A percentile compares a stretch with the other conserved stretches of the same genome.
Evolutionary conservation across 2,888 invertebrate genomes (phyloP).

Genomic region (Myopa testacea): DNA sequence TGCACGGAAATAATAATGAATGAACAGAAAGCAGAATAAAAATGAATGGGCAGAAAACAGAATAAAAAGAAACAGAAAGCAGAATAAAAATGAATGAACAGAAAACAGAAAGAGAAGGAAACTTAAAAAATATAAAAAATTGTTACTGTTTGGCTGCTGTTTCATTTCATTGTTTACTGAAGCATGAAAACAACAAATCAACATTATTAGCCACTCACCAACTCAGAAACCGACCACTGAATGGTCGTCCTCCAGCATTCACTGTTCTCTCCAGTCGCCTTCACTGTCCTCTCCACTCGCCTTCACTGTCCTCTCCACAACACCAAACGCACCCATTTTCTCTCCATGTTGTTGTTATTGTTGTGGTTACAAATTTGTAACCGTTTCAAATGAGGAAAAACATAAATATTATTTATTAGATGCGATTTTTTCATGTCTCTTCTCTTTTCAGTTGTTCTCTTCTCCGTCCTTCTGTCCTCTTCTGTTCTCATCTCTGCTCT

Average conservation of each 20-base stretch:
- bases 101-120: not conserved
- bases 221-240: too few relatives aligned
- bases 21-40: too few relatives aligned
- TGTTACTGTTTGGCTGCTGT: not conserved
- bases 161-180: not conserved
- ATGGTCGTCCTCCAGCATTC: too few relatives aligned
- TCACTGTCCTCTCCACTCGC: not conserved
- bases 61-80: not conserved
- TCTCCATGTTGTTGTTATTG: conserved; percentile 4
- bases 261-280: too few relatives aligned
- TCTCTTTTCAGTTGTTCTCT: not conserved
- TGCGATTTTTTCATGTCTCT: conserved; percentile 13
- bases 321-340: not conserved
- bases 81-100: not conserved
- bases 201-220: conserved; percentile 1
- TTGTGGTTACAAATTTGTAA: not conserved
- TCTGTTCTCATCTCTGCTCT: not conserved
- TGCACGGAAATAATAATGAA: not conserved
- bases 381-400: conserved; percentile 23
- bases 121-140: not conserved
- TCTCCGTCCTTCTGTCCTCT: not conserved
- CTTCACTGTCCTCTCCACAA: not conserved
- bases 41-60: not conserved
- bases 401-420: conserved; percentile 34
- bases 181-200: conserved; percentile 5